Conservation (phyloP, 2,888 invertebrate genomes). For the Mycalesis mineus region DNA sequence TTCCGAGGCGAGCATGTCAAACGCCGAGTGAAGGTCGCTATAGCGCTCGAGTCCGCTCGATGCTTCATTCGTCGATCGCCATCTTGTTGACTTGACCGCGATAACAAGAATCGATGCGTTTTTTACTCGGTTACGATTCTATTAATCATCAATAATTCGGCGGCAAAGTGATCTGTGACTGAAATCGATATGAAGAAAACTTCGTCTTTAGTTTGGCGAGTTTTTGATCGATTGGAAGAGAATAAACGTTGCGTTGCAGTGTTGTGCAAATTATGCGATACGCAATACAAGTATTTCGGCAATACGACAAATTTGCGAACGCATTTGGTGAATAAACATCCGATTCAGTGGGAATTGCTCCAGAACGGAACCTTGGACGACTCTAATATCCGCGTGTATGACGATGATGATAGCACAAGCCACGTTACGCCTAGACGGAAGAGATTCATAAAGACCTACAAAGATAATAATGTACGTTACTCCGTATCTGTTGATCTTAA, state of each 20-base stretch:
- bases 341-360: slow-evolving; percentile 67
- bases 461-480: slow-evolving; percentile 65
- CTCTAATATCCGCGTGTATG: slow-evolving; percentile 38
- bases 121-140: slow-evolving; percentile 50
- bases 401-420: slow-evolving; percentile 46
- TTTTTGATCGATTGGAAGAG: slow-evolving; percentile 63
- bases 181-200: slow-evolving; percentile 63
- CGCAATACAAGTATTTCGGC: slow-evolving; percentile 69
- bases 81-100: slow-evolving; percentile 46
- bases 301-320: slow-evolving; percentile 68
- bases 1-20: neutral
- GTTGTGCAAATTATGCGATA: slow-evolving; percentile 70
- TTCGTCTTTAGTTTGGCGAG: slow-evolving; percentile 67
- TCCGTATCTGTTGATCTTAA: slow-evolving; percentile 55
- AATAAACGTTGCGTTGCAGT: slow-evolving; percentile 59
- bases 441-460: slow-evolving; percentile 46
- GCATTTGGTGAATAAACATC: slow-evolving; percentile 67
- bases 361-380: slow-evolving; percentile 59
- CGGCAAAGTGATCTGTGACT: slow-evolving; percentile 50
- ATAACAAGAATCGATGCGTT: slow-evolving; percentile 58
- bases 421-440: slow-evolving; percentile 42
- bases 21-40: slow-evolving; percentile 45
- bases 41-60: slow-evolving; percentile 39
- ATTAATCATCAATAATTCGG: slow-evolving; percentile 44
- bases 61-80: slow-evolving; percentile 46